phyloP scores from a whole-genome alignment of 2,797 vertebrate genomes.

The Chelidonichthys spinosus region DNA sequence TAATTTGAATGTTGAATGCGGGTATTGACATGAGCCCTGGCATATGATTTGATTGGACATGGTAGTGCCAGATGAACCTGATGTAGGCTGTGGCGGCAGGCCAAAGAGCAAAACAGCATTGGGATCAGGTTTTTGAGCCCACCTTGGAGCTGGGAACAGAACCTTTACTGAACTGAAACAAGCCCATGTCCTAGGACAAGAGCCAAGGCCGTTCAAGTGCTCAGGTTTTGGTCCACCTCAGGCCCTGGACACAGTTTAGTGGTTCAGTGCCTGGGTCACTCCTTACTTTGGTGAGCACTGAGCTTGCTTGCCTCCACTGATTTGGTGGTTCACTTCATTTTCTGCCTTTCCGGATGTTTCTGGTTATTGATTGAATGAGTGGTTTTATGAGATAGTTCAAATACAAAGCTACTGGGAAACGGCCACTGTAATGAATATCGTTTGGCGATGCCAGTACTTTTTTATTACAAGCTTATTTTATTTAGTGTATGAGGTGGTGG shows the following conservation, averaged over 20 bases:
- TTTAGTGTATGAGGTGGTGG: constrained; percentile 55
- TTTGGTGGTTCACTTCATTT: constrained; percentile 34
- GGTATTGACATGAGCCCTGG: constrained; percentile 50
- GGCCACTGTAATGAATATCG: constrained; percentile 51
- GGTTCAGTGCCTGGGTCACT: constrained; percentile 51
- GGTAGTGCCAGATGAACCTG: constrained; percentile 56
- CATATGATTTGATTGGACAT: constrained; percentile 53
- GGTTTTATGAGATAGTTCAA: constrained; percentile 50
- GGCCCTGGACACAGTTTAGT: constrained; percentile 40
- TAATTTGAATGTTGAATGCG: constrained; percentile 35
- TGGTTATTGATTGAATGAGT: constrained; percentile 60
- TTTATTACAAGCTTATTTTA: constrained; percentile 57
- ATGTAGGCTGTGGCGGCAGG: constrained; percentile 34
- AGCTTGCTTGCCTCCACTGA: constrained; percentile 33
- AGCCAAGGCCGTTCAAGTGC: constrained; percentile 50
- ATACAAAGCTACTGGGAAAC: constrained; percentile 63
- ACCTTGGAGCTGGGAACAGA: constrained; percentile 66
- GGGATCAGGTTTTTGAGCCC: constrained; percentile 65
- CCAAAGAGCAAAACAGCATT: constrained; percentile 56
- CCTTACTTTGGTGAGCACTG: constrained; percentile 38
- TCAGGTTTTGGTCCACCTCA: constrained; percentile 49
- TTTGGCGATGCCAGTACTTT: constrained; percentile 44
- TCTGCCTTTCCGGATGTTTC: constrained; percentile 39
- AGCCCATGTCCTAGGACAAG: constrained; percentile 40
- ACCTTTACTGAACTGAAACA: constrained; percentile 50